phyloP scores from a whole-genome alignment of 2,888 invertebrate genomes.

The Heliconius hortense region DNA sequence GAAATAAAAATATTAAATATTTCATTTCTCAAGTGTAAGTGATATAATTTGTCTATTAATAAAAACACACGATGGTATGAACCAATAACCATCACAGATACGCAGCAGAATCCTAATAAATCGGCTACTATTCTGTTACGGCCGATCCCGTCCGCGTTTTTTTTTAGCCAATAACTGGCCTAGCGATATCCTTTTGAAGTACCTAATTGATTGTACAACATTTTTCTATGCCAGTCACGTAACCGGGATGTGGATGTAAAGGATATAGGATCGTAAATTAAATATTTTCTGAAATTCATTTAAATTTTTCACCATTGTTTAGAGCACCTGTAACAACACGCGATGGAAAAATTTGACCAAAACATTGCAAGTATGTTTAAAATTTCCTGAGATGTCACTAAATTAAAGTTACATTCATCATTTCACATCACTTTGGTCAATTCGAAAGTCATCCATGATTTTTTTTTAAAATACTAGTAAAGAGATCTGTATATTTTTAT shows the following conservation, averaged over 20 bases:
- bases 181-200: conserved; percentile 68
- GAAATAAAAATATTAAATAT: too few relatives aligned
- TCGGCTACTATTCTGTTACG: conserved; percentile 52
- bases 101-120: conserved; percentile 38
- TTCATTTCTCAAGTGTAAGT: too few relatives aligned
- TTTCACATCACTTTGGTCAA: too few relatives aligned
- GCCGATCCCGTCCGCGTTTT: conserved; percentile 64
- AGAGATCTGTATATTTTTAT: too few relatives aligned
- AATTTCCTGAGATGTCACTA: neutral
- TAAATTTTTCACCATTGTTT: neutral
- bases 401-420: too few relatives aligned
- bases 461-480: too few relatives aligned
- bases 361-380: neutral
- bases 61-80: conserved; percentile 34
- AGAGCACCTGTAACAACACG: conserved; percentile 6
- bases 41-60: conserved; percentile 29
- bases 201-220: conserved; percentile 71
- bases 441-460: too few relatives aligned
- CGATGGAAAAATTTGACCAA: conserved; percentile 2
- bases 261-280: conserved; percentile 48
- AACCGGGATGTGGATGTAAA: conserved; percentile 27
- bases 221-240: conserved; percentile 64
- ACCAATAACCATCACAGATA: conserved; percentile 31
- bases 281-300: conserved; percentile 5
- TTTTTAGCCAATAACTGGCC: conserved; percentile 66